These are phyloP conservation scores for Patella caerulea DNA, from an alignment of 2,888 invertebrate species.

Conservation along the genomic window DNA sequence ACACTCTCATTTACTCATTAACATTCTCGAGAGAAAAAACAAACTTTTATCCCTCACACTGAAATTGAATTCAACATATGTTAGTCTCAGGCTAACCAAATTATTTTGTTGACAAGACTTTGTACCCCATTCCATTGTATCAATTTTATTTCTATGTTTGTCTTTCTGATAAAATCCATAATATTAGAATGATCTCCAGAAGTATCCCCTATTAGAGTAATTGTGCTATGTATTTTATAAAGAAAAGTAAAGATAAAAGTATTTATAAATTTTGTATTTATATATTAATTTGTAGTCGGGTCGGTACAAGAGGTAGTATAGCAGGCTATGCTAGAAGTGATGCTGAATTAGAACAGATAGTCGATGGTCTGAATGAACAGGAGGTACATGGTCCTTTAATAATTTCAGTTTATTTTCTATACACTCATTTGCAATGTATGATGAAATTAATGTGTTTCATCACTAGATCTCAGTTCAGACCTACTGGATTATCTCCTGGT, in stretches of 20 bases:
- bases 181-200: background rate
- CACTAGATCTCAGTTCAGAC: background rate
- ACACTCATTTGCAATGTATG: background rate
- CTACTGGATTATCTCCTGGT: too few relatives aligned
- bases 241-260: background rate
- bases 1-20: too few relatives aligned
- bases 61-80: too few relatives aligned
- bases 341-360: constrained; percentile 92
- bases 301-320: constrained; percentile 45
- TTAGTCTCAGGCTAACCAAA: too few relatives aligned
- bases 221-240: constrained; percentile 1
- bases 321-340: constrained; percentile 93
- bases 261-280: background rate
- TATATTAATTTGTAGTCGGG: constrained; percentile 34
- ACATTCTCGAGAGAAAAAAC: too few relatives aligned
- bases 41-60: too few relatives aligned
- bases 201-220: background rate
- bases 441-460: background rate
- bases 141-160: too few relatives aligned
- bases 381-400: constrained; percentile 71
- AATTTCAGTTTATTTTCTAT: too few relatives aligned
- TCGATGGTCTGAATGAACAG: constrained; percentile 96
- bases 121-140: too few relatives aligned
- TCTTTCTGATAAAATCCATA: too few relatives aligned
- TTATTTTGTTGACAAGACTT: too few relatives aligned